Base-by-base conservation (phyloP, 2,888 invertebrate genomes). In the Cryptophagus acutangulus region DNA sequence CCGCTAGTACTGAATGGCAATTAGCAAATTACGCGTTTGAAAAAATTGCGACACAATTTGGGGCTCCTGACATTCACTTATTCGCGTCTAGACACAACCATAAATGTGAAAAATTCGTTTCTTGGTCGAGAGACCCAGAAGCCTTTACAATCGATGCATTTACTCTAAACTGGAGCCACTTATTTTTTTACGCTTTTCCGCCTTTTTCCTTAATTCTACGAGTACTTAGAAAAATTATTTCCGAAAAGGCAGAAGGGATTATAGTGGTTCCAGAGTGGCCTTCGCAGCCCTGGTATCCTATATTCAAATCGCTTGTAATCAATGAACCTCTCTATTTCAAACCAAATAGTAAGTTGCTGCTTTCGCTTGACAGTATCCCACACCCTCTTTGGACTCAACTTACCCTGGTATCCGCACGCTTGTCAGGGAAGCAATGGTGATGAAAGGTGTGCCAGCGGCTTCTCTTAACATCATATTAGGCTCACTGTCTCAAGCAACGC, bases 131-230 rank as follows among this genome's bases (percentile, higher is more conserved):
- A 1, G 54, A 59, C 36, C 54, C 55, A 2, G 44, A 47, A 5
- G 46, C 56, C 0, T 12, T 38, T 3, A 40, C 44, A 3, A 40
- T 58, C 1, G 58, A 59, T 34, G 59, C 59, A 1, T 59, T 61
- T 38, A 61, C 52, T 16, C 45, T 38, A 36, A 18, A 25, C 43
- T 43, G 50, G 51, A 26, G 16, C 2, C 17, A 40, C 5, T 29
- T 34, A 18, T 12, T 17, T 20, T 44, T 49, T 14, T 47, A 46
- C 31, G 48, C 43, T 1, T 48, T 46, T 20, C 40, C 45, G 3
- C 45, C 59, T 1, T 62, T 62, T 45, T 47, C 50, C 2, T 15
- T 59, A 6, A 49, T 63, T 16, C 37, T 58, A 24, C 53, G 45
- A 42, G 38, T 42, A 2, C 28, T 65, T 10, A 39, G 48, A 38